These are phyloP conservation scores for Hemichromis elongatus DNA, from an alignment of 2,113 vertebrate genomes.

Conservation along the genomic window DNA sequence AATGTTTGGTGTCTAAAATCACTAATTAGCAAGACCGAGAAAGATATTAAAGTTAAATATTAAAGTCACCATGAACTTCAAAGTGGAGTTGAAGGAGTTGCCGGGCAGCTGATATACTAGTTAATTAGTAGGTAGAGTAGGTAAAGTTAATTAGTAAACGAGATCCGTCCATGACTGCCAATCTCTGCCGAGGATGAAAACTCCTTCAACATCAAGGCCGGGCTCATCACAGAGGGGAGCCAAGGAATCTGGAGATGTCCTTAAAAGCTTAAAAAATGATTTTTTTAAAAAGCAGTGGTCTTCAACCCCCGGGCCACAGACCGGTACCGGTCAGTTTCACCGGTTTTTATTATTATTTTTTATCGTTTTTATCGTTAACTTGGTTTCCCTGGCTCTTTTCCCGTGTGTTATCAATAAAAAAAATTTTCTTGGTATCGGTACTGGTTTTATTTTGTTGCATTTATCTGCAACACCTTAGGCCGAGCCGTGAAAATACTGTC, in stretches of 20 bases:
- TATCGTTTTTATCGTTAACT: too few relatives aligned
- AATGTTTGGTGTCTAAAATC: neutral
- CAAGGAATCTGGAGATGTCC: neutral
- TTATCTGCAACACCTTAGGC: too few relatives aligned
- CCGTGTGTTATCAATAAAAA: too few relatives aligned
- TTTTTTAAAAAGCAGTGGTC: too few relatives aligned
- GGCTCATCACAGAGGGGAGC: rapidly evolving
- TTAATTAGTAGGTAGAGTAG: neutral
- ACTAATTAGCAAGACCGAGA: rapidly evolving
- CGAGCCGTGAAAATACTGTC: too few relatives aligned
- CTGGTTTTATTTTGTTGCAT: too few relatives aligned
- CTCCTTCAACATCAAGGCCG: neutral
- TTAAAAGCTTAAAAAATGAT: neutral
- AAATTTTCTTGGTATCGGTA: too few relatives aligned
- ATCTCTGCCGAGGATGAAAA: neutral
- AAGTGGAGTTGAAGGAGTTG: neutral
- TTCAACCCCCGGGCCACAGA: too few relatives aligned
- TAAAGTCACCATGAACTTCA: neutral
- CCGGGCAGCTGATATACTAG: neutral
- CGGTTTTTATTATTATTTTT: too few relatives aligned
- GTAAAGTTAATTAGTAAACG: neutral
- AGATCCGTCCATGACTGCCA: neutral
- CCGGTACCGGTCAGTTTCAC: too few relatives aligned
- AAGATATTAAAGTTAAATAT: neutral
- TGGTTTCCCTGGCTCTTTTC: too few relatives aligned